Conservation (phyloP, 1,140 invertebrate species). For the Aphaenogaster floridana region DNA sequence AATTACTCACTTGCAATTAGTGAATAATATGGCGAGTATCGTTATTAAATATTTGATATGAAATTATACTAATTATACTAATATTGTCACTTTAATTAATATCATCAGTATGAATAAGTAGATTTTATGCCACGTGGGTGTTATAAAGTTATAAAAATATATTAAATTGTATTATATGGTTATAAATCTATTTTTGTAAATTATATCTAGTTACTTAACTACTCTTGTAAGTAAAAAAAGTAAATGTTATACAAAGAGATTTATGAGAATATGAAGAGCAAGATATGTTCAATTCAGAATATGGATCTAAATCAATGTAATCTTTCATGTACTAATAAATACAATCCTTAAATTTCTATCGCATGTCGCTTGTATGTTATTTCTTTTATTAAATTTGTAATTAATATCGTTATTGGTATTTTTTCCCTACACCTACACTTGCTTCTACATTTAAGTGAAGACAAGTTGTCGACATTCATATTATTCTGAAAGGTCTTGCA, state of each 20-base stretch:
- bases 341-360: not conserved
- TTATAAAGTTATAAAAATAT: not conserved
- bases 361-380: not conserved
- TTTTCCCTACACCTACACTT: not conserved
- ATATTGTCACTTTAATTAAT: not conserved
- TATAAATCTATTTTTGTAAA: not conserved
- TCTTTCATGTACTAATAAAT: not conserved
- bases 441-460: not conserved
- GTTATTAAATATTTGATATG: not conserved
- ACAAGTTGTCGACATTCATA: not conserved
- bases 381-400: not conserved
- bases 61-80: not conserved
- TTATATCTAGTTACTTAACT: not conserved
- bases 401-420: not conserved
- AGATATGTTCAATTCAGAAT: not conserved
- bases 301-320: not conserved
- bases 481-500: not conserved
- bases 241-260: slow-evolving; percentile 6
- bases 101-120: not conserved
- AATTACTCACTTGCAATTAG: not conserved
- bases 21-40: not conserved
- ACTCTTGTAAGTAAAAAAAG: not conserved
- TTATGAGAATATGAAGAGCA: not conserved
- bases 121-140: not conserved
- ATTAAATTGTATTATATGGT: not conserved